These are phyloP conservation scores for Tetramorium parvispinum DNA, from an alignment of 1,140 invertebrate species.

Conservation along the genomic window DNA sequence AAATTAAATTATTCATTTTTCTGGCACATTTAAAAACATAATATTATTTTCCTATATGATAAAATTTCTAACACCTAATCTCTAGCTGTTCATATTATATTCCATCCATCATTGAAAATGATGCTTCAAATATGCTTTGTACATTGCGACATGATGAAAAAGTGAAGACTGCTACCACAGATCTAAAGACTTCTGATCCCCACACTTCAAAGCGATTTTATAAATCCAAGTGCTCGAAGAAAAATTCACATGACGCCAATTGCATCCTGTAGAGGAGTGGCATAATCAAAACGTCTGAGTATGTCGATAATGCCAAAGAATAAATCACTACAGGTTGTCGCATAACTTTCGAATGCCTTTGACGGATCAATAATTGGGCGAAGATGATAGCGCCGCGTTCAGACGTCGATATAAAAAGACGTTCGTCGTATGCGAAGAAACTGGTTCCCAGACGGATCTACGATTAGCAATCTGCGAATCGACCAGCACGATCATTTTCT, in stretches of 20 bases:
- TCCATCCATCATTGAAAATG: neutral
- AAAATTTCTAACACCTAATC: neutral
- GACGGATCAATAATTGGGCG: conserved; percentile 63
- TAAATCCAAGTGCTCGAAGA: neutral
- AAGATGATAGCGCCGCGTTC: neutral
- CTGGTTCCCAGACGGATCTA: conserved; percentile 52
- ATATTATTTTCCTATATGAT: neutral
- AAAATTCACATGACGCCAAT: neutral
- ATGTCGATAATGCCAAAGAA: neutral
- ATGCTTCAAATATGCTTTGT: neutral
- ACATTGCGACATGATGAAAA: neutral
- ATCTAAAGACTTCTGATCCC: neutral
- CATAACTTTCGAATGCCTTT: conserved; percentile 2
- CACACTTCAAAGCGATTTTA: neutral
- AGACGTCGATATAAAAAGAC: conserved; percentile 43
- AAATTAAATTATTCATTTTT: neutral
- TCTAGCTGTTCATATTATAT: neutral
- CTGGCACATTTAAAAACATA: neutral
- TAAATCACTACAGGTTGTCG: conserved; percentile 18
- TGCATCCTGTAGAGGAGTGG: neutral
- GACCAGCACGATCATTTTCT: conserved; percentile 31
- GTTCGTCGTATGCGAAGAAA: conserved; percentile 39
- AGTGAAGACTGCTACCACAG: neutral
- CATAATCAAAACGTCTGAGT: conserved; percentile 8
- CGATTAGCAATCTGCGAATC: conserved; percentile 44